Percentiles rank a stretch among this genome's conserved stretches.
These are phyloP conservation scores for Balaenoptera acutorostrata DNA, from an alignment of 2,113 vertebrate species.

Conservation along the genomic window DNA sequence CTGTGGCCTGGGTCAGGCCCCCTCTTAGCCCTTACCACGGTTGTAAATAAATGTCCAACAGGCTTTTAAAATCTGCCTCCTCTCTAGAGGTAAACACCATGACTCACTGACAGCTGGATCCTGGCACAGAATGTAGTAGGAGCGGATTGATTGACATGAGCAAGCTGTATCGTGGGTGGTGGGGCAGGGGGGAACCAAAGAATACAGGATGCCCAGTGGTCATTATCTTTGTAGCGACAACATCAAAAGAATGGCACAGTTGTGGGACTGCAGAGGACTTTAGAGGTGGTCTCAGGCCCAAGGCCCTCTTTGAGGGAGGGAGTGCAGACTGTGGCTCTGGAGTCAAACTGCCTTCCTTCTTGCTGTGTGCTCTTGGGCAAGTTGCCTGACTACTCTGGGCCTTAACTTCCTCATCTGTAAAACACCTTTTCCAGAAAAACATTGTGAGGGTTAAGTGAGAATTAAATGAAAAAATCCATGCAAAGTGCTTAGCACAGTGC, in stretches of 20 bases:
- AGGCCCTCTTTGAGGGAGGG: neutral
- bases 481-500: neutral
- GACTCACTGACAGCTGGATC: neutral
- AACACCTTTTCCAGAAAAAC: neutral
- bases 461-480: neutral
- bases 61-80: neutral
- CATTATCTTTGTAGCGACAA: neutral
- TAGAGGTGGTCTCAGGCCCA: neutral
- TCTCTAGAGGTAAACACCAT: neutral
- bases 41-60: neutral
- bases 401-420: neutral
- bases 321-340: neutral
- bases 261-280: neutral
- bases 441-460: neutral
- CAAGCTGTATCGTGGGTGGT: neutral
- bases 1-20: neutral
- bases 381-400: neutral
- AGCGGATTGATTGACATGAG: fast-evolving
- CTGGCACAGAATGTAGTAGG: neutral
- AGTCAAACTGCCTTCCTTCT: neutral
- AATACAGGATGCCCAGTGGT: too few relatives aligned
- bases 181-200: neutral
- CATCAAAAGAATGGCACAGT: neutral
- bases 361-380: neutral
- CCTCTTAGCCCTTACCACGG: neutral